Conservation (phyloP, 2,113 vertebrate species). For the Thymallus thymallus region DNA sequence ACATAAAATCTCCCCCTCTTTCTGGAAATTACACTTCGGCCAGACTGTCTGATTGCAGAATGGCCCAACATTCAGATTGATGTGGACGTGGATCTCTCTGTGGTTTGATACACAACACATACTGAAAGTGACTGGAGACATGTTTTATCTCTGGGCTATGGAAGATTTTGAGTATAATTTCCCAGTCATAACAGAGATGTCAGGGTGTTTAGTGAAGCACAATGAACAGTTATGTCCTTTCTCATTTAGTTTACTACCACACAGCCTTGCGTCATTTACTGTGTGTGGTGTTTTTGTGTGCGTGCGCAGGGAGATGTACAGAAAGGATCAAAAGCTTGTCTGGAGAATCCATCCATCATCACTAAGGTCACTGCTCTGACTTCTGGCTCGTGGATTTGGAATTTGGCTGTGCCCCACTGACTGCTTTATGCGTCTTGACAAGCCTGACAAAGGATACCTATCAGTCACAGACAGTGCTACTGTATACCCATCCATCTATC, state of each 20-base stretch:
- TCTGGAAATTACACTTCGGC: background rate
- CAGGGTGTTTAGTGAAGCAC: background rate
- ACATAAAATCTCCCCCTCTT: too few species aligned
- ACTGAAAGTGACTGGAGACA: too few species aligned
- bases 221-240: background rate
- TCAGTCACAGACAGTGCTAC: conserved; percentile 37
- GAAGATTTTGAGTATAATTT: background rate
- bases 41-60: too few species aligned
- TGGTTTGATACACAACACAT: too few species aligned
- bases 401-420: background rate
- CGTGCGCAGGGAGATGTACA: background rate
- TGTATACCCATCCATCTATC: conserved; percentile 9
- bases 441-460: conserved; percentile 9
- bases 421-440: conserved; percentile 25
- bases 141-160: background rate
- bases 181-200: background rate
- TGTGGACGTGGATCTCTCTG: too few species aligned
- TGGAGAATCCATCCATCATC: background rate
- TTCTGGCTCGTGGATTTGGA: background rate
- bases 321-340: background rate
- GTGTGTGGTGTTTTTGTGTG: too few species aligned
- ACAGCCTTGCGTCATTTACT: background rate
- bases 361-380: background rate
- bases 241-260: background rate
- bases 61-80: background rate